Evolutionary conservation across 2,797 vertebrate species (phyloP).

Genomic region (Spinus pinus): DNA sequence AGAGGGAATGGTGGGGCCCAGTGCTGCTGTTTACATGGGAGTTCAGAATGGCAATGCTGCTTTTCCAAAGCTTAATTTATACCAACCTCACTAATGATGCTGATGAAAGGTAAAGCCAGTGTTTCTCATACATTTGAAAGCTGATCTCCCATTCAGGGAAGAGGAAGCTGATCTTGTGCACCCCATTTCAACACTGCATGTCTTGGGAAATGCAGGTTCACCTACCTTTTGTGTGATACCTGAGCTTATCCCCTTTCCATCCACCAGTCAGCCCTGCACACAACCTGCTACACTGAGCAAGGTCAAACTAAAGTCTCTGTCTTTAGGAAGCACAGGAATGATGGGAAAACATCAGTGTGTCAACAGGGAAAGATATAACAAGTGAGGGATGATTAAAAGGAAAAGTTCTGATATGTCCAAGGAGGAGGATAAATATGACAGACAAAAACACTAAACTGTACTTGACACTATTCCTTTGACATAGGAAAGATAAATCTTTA

Average conservation of each 20-base stretch:
- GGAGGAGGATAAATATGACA: background rate
- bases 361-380: background rate
- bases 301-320: background rate
- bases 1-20: background rate
- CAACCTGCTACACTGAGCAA: background rate
- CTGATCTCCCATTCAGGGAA: background rate
- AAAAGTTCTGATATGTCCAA: background rate
- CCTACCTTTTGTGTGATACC: background rate
- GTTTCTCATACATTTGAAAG: slow-evolving; percentile 20
- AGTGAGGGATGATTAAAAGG: background rate
- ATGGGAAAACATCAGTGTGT: background rate
- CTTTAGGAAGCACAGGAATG: background rate
- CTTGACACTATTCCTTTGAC: background rate
- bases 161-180: background rate
- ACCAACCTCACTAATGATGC: background rate
- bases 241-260: background rate
- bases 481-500: background rate
- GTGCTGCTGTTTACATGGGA: background rate
- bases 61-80: background rate
- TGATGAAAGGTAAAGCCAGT: slow-evolving; percentile 5
- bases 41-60: background rate
- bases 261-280: background rate
- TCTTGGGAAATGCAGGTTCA: background rate
- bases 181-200: background rate
- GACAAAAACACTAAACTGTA: background rate